Evolutionary conservation across 2,797 vertebrate genomes (phyloP).

Genomic region (Phalanger gymnotis): DNA sequence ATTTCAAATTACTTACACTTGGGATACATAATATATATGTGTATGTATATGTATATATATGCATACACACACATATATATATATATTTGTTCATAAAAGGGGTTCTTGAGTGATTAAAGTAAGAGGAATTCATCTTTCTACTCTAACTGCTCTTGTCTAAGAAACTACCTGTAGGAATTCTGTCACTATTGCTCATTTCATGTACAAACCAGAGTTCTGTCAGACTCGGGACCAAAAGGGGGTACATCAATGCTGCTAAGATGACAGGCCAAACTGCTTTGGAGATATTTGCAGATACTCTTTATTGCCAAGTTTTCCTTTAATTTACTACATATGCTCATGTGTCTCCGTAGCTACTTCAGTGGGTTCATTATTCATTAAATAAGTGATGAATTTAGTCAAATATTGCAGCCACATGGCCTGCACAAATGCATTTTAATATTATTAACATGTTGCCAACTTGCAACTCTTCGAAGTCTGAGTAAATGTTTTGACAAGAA

Average conservation of each 20-base stretch:
- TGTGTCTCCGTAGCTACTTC: constrained; percentile 83
- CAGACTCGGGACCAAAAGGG: not conserved
- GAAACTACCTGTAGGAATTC: not conserved
- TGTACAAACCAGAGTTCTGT: not conserved
- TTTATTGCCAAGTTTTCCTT: constrained; percentile 81
- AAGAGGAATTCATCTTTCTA: not conserved
- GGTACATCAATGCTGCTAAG: constrained; percentile 65
- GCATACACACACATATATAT: constrained; percentile 11
- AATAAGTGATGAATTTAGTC: constrained; percentile 85
- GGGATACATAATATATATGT: constrained; percentile 37
- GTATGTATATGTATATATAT: not conserved
- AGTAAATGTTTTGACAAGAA: constrained; percentile 90
- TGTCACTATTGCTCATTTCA: not conserved
- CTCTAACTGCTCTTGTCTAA: not conserved
- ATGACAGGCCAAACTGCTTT: constrained; percentile 75
- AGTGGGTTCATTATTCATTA: constrained; percentile 86
- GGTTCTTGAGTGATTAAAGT: constrained; percentile 13
- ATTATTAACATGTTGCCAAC: constrained; percentile 87
- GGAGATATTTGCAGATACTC: constrained; percentile 78
- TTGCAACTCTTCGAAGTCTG: constrained; percentile 85
- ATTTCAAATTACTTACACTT: constrained; percentile 41
- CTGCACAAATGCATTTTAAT: constrained; percentile 87
- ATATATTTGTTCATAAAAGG: not conserved
- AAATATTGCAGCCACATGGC: constrained; percentile 88
- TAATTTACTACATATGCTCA: constrained; percentile 82